A percentile compares a stretch with the other conserved stretches of the same genome.
Conservation (phyloP, 2,888 invertebrate species). For the Pycnomerus fuliginosus region DNA sequence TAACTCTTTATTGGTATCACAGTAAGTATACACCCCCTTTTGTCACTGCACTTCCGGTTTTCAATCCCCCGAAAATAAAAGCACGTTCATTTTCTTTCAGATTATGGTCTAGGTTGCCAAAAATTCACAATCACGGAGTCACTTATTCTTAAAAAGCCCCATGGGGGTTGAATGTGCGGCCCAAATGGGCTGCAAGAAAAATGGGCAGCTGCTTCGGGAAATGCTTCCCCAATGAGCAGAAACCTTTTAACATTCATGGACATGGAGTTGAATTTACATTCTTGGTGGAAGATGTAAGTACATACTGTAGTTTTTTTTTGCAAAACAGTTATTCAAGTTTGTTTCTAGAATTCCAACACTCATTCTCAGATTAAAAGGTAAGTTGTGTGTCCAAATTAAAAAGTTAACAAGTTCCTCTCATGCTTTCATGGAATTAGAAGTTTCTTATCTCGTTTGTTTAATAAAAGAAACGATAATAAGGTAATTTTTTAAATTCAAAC, state of each 20-base stretch:
- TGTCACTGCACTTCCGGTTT: too few species aligned
- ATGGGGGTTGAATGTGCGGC: conserved; percentile 47
- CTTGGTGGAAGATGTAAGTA: conserved; percentile 42
- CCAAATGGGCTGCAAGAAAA: conserved; percentile 45
- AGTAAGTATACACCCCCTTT: too few species aligned
- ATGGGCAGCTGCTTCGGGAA: conserved; percentile 58
- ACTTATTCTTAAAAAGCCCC: conserved; percentile 31
- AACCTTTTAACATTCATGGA: conserved; percentile 31
- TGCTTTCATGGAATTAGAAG: conserved; percentile 39
- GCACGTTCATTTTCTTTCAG: background rate
- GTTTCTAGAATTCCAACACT: conserved; percentile 1
- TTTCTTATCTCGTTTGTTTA: conserved; percentile 46
- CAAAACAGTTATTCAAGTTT: conserved; percentile 2
- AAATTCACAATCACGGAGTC: conserved; percentile 33
- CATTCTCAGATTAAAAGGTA: conserved; percentile 35
- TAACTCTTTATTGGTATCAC: too few species aligned
- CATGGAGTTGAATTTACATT: conserved; percentile 37
- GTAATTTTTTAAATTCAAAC: conserved; percentile 33
- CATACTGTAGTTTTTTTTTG: conserved; percentile 1
- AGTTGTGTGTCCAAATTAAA: conserved; percentile 5
- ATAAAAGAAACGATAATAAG: conserved; percentile 44
- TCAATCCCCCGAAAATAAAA: too few species aligned
- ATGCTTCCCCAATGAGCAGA: conserved; percentile 51
- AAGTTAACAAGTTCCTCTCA: conserved; percentile 27
- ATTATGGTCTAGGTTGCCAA: background rate